These are phyloP conservation scores for Mactromeris polynyma DNA, from an alignment of 2,888 invertebrate genomes.

Conservation along the genomic window DNA sequence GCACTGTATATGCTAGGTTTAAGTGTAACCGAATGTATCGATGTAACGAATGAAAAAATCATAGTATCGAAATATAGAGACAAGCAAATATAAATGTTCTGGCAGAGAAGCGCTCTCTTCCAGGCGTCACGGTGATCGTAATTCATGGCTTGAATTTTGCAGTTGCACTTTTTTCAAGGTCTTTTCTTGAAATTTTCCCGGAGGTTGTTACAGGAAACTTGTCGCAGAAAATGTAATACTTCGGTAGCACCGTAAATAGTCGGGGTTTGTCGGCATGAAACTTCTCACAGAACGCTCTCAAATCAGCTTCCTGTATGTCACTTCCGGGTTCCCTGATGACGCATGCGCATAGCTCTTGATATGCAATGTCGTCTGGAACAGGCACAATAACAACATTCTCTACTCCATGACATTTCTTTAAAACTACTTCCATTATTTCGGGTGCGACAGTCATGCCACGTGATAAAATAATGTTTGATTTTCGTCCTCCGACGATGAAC, in stretches of 20 bases:
- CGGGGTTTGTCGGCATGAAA: constrained; percentile 35
- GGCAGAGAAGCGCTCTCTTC: no score
- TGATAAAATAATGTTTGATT: constrained; percentile 46
- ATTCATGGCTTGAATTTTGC: neutral
- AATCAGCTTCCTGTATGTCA: constrained; percentile 21
- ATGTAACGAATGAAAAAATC: no score
- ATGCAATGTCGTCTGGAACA: constrained; percentile 27
- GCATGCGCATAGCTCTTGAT: constrained; percentile 54
- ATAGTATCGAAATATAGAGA: no score
- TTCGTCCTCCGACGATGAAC: constrained; percentile 52
- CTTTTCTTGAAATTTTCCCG: constrained; percentile 31
- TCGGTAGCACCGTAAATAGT: constrained; percentile 41
- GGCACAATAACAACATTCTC: constrained; percentile 33
- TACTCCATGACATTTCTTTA: constrained; percentile 35
- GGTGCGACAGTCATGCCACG: constrained; percentile 55
- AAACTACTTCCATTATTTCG: constrained; percentile 40
- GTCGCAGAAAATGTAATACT: constrained; percentile 32
- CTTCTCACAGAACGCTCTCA: constrained; percentile 8
- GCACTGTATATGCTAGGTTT: no score
- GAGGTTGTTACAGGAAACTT: constrained; percentile 40
- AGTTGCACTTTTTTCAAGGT: constrained; percentile 28
- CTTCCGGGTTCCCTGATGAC: constrained; percentile 27
- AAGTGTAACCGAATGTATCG: no score
- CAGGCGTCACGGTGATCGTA: neutral
- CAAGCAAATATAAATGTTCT: no score